These are phyloP conservation scores for Eustalomyia histrio DNA, from an alignment of 2,888 invertebrate genomes.

Conservation along the genomic window DNA sequence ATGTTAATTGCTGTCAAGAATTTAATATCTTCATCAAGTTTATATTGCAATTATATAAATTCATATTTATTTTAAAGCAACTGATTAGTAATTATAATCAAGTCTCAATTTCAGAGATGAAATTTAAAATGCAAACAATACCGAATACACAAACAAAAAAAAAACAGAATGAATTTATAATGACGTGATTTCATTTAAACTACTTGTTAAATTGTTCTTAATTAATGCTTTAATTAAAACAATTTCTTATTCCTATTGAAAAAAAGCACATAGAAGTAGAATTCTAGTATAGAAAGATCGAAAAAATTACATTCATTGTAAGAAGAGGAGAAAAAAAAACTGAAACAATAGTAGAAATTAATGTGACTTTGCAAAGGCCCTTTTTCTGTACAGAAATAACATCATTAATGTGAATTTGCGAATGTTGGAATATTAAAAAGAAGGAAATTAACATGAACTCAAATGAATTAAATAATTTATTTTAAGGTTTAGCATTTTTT, in stretches of 20 bases:
- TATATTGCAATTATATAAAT: not conserved
- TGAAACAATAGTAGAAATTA: slow-evolving; percentile 50
- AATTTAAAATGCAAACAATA: slow-evolving; percentile 5
- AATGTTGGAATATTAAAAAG: slow-evolving; percentile 9
- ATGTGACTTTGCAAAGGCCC: slow-evolving; percentile 15
- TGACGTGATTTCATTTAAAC: slow-evolving; percentile 64
- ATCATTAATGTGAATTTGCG: slow-evolving; percentile 1
- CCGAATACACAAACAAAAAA: not conserved
- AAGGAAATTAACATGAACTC: slow-evolving; percentile 22
- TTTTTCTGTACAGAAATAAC: not conserved
- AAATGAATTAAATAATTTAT: slow-evolving; percentile 8
- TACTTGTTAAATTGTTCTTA: slow-evolving; percentile 60
- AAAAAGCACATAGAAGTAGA: slow-evolving; percentile 11
- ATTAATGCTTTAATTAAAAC: slow-evolving; percentile 64
- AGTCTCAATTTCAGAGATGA: slow-evolving; percentile 38
- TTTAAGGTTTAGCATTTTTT: not conserved
- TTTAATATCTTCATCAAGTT: slow-evolving; percentile 42
- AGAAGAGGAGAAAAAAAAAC: not conserved
- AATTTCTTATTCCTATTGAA: slow-evolving; percentile 49
- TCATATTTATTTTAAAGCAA: slow-evolving; percentile 10
- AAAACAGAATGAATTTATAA: slow-evolving; percentile 53
- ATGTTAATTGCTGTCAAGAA: slow-evolving; percentile 55
- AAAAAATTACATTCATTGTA: slow-evolving; percentile 29
- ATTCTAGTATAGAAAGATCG: slow-evolving; percentile 13
- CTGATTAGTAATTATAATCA: slow-evolving; percentile 51